Evolutionary conservation across 2,888 invertebrate genomes (phyloP).

Genomic region (Lamellibrachia columna): DNA sequence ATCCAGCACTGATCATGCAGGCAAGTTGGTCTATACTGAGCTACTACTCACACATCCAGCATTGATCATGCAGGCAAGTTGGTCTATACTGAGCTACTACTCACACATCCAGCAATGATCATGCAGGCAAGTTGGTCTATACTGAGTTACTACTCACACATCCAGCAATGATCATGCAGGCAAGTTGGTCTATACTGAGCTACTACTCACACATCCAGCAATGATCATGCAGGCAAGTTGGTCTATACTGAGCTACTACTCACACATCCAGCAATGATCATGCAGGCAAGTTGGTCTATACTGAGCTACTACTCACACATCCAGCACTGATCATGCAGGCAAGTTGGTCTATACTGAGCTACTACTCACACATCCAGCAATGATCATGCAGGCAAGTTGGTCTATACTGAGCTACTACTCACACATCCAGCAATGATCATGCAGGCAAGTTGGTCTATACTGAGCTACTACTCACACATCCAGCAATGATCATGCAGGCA

Average conservation of each 20-base stretch:
- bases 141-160: background rate
- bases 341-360: background rate
- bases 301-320: background rate
- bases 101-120: background rate
- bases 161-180: background rate
- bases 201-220: background rate
- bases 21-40: background rate
- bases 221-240: background rate
- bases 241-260: background rate
- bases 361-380: background rate
- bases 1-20: background rate
- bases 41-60: background rate
- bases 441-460: background rate
- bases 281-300: background rate
- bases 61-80: background rate
- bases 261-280: background rate
- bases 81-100: background rate
- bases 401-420: background rate
- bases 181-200: background rate
- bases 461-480: constrained; percentile 57
- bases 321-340: background rate
- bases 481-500: constrained; percentile 95
- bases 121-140: background rate
- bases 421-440: background rate
- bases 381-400: background rate